Evolutionary conservation across 2,888 invertebrate species (phyloP), one percentile per base, ranked within the genome.

Genomic region (Kuschelorhynchus macadamiae): DNA sequence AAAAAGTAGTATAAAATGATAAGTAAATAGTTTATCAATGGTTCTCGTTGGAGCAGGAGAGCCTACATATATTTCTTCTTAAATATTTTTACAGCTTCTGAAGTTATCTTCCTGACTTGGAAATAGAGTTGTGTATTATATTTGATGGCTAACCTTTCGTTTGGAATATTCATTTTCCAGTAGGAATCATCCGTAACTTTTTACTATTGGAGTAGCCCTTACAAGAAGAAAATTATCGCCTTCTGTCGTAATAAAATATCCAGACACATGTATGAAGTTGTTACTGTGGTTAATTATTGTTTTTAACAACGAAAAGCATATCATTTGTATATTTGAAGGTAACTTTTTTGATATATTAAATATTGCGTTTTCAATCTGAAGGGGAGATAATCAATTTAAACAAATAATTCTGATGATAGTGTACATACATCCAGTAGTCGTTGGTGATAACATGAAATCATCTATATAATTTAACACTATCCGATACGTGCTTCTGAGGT

Each of bases 321-420:
- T 7, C 4, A 25, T 25, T 25, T 25, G 25, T 25, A 25, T 25
- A 7, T 25, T 25, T 5, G 25, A 25, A 25, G 25, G 25, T 7
- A 25, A 25, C 25, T n/a, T 36, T 36, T 36, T 12, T 12, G 36
- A 36, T 36, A 36, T 36, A 36, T 36, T n/a, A 12, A 9, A 36
- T 11, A 36, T 36, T 36, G 36, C 11, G 36, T 36, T 36, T 36
- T 36, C 36, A 36, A 36, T 12, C 11, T 36, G 36, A 12, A 36
- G 3, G 5, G 36, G 36, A 12, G 12, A 36, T 36, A 36, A 52
- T 32, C 2, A 52, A 5, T 52, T 52, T 16, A 32, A 52, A 52
- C 17, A 52, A 16, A 32, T 52, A 33, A n/a, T 11, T 30, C 16
- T 17, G 52, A 33, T 52, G 52, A n/a, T 52, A 52, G 18, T 52